Percentiles rank a stretch among this genome's conserved stretches.
Conservation (phyloP, 2,888 invertebrate genomes). For the Lasioglossum leucozonium region DNA sequence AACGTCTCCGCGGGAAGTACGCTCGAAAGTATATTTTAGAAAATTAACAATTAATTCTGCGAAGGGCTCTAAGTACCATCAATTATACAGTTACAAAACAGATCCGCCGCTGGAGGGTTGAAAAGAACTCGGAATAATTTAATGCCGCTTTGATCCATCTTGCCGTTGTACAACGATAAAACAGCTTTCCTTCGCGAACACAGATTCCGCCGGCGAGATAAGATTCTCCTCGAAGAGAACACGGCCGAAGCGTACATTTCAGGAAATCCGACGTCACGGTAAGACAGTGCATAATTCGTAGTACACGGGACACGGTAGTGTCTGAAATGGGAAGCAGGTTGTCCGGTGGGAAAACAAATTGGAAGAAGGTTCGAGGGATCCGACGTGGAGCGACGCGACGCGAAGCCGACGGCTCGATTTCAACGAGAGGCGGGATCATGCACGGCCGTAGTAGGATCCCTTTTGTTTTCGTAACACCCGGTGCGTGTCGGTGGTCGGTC, state of each 20-base stretch:
- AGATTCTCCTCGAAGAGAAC: not conserved
- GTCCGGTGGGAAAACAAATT: slow-evolving; percentile 15
- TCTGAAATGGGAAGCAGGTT: slow-evolving; percentile 6
- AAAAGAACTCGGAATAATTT: not conserved
- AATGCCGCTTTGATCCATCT: not conserved
- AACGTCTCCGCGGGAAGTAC: too few relatives aligned
- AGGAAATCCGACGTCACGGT: not conserved
- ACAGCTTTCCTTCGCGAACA: not conserved
- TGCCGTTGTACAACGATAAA: not conserved
- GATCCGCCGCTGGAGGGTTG: not conserved
- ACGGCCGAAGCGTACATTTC: not conserved
- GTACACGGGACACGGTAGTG: not conserved
- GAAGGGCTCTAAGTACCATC: not conserved
- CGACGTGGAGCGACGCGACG: not conserved
- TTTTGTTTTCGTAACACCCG: slow-evolving; percentile 64
- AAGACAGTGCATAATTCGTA: not conserved
- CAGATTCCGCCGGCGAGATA: not conserved
- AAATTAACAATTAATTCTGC: not conserved
- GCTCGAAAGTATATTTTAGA: too few relatives aligned
- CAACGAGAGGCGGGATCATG: slow-evolving; percentile 33
- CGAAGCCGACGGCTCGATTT: slow-evolving; percentile 21
- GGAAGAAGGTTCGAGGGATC: slow-evolving; percentile 11
- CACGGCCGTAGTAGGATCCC: slow-evolving; percentile 27
- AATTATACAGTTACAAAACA: not conserved
- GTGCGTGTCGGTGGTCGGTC: slow-evolving; percentile 67